Evolutionary conservation across 2,113 vertebrate genomes (phyloP).

Genomic region (Hippolais icterina): DNA sequence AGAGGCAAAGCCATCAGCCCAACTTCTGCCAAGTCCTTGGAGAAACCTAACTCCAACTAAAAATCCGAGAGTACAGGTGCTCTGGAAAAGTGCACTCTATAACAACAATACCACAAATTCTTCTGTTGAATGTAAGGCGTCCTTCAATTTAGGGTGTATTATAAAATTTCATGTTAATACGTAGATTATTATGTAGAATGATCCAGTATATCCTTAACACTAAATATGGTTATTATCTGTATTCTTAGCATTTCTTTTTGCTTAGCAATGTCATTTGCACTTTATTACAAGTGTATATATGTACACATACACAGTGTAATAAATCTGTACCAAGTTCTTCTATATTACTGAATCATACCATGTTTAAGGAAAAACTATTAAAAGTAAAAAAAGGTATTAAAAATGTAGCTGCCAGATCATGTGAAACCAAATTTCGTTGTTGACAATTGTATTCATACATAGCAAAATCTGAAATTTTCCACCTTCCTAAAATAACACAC

Average conservation of each 20-base stretch:
- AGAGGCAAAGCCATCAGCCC: background rate
- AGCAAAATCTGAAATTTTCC: background rate
- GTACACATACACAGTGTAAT: background rate
- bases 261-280: background rate
- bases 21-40: background rate
- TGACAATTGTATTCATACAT: background rate
- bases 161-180: background rate
- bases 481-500: background rate
- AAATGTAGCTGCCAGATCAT: background rate
- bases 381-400: background rate
- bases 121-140: background rate
- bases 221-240: background rate
- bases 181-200: background rate
- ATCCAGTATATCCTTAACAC: background rate
- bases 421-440: background rate
- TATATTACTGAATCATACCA: background rate
- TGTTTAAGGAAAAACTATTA: background rate
- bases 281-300: background rate
- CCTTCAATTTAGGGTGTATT: fast-evolving
- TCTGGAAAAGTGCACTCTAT: fast-evolving
- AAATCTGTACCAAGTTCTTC: background rate
- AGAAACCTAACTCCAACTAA: background rate
- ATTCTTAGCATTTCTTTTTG: background rate
- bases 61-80: background rate
- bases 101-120: background rate